Evolutionary conservation across 2,797 vertebrate species (phyloP), one percentile per base, ranked within the genome.

Genomic region (Malurus splendens): DNA sequence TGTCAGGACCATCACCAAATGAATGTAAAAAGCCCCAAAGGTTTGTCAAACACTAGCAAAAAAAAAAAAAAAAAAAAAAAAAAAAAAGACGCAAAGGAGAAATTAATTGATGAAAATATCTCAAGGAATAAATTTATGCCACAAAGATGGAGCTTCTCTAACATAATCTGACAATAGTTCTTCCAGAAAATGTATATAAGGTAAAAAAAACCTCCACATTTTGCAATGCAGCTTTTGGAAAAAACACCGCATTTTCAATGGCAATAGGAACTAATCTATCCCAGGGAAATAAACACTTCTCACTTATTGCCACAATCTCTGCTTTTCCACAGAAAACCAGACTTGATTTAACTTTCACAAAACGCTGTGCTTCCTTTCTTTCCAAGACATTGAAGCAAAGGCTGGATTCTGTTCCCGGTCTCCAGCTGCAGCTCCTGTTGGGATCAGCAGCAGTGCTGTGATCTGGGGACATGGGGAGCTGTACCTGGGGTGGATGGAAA

Each of bases 101-200:
- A 95, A 72, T 22, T 10, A 9, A 22, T 33, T 77, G 62, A 67
- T 75, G 28, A 32, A 90, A 93, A 83, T 41, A 17, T 10, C 45
- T 71, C 61, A 70, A 93, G 16, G 52, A 90, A 20, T 38, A 47
- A 67, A 90, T 62, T 13, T 56, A 19, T 33, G 18, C 19, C 27
- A 47, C 16, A 57, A 78, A 70, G 4, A 14, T 74, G 56, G 50
- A 66, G 18, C 6, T 74, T 66, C 42, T 56, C 15, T 51, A 51
- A 67, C 24, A 25, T 3, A 45, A 19, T 20, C 12, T 25, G 27
- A 4, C 24, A 13, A 6, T 9, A 8, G 8, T n/a, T 66, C 55
- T 45, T 6, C 25, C 22, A 67, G 20, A 52, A 72, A 61, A 75
- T 16, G 8, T 55, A 45, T 3, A 14, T 17, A 41, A 61, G 6